Conservation (phyloP, 2,888 invertebrate species). For the Drosophila longiperda region DNA sequence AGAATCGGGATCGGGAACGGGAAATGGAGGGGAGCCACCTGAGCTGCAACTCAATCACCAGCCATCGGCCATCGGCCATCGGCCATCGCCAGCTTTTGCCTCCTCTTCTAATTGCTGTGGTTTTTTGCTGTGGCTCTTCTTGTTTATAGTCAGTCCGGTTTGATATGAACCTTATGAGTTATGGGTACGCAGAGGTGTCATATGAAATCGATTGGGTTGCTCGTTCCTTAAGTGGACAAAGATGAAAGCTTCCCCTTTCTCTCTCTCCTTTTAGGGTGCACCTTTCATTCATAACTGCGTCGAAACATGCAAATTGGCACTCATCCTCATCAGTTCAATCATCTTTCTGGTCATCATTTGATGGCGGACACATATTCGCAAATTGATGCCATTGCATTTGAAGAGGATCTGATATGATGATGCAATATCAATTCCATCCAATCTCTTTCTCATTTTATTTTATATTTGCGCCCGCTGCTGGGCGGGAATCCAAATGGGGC, state of each 20-base stretch:
- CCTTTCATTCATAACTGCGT: conserved; percentile 28
- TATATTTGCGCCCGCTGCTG: conserved; percentile 66
- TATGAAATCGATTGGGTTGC: conserved; percentile 30
- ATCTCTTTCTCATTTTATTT: conserved; percentile 24
- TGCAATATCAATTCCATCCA: conserved; percentile 55
- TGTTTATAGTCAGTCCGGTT: conserved; percentile 32
- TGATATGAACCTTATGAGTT: conserved; percentile 53
- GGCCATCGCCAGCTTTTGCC: conserved; percentile 65
- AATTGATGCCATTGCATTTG: conserved; percentile 44
- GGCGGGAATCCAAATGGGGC: conserved; percentile 7
- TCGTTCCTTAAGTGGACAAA: conserved; percentile 35
- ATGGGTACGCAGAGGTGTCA: conserved; percentile 58
- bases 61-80: conserved; percentile 12
- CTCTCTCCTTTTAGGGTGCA: conserved; percentile 35
- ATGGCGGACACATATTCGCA: conserved; percentile 53
- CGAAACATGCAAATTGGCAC: conserved; percentile 59
- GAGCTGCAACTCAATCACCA: conserved; percentile 76
- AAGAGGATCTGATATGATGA: conserved; percentile 42
- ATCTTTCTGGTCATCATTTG: conserved; percentile 17
- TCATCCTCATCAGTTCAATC: conserved; percentile 31
- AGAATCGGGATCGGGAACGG: conserved; percentile 38
- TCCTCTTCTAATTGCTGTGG: conserved; percentile 68
- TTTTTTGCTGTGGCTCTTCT: conserved; percentile 51
- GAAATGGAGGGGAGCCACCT: conserved; percentile 48
- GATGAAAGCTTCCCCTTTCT: conserved; percentile 58